Conservation (phyloP, 2,888 invertebrate genomes). For the Caenorhabditis panamensis region DNA sequence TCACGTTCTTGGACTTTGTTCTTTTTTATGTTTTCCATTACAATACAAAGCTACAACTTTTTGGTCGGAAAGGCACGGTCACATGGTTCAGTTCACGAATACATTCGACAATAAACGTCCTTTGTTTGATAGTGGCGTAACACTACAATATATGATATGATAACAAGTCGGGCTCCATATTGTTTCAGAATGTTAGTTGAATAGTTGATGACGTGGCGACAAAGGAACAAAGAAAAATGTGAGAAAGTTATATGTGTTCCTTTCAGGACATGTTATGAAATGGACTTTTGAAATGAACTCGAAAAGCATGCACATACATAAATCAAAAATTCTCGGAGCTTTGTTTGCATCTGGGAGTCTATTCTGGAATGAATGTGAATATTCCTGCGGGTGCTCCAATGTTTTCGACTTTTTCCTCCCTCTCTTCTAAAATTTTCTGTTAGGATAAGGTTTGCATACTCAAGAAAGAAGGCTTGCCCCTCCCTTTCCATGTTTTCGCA, state of each 20-base stretch:
- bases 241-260: too few relatives aligned
- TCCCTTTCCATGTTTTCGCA: slow-evolving; percentile 34
- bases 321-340: slow-evolving; percentile 43
- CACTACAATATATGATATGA: slow-evolving; percentile 22
- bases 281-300: neutral
- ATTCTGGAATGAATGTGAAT: slow-evolving; percentile 33
- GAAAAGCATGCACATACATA: neutral
- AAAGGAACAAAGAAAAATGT: neutral
- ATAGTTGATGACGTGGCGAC: too few relatives aligned
- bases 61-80: slow-evolving; percentile 20
- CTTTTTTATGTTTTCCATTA: neutral
- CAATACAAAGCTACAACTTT: slow-evolving; percentile 50
- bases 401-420: slow-evolving; percentile 41
- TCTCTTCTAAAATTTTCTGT: slow-evolving; percentile 24
- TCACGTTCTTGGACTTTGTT: slow-evolving; percentile 53
- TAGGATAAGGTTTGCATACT: slow-evolving; percentile 28
- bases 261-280: neutral
- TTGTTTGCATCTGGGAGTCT: slow-evolving; percentile 32
- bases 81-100: slow-evolving; percentile 21
- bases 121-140: slow-evolving; percentile 25
- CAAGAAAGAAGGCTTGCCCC: slow-evolving; percentile 15
- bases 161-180: slow-evolving; percentile 11
- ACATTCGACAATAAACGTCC: slow-evolving; percentile 11
- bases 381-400: slow-evolving; percentile 17
- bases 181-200: too few relatives aligned